Percentiles rank a stretch among this genome's conserved stretches.
Evolutionary conservation across 2,888 invertebrate species (phyloP).

Genomic region (Embidobia sp.): DNA sequence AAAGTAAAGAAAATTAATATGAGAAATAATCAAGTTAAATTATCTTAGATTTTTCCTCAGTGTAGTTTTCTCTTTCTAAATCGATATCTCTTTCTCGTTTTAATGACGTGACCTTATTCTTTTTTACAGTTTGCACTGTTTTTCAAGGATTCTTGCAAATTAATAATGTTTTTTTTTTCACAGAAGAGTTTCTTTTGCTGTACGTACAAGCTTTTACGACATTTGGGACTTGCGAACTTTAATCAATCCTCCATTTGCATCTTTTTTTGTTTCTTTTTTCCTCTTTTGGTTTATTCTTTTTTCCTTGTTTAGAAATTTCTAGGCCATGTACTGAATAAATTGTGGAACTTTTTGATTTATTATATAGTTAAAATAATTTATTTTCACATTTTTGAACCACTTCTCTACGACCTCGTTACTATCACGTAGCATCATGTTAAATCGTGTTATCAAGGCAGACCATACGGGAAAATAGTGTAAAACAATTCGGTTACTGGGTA

Average conservation of each 20-base stretch:
- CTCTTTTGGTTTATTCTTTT: neutral
- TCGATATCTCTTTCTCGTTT: constrained; percentile 2
- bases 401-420: constrained; percentile 36
- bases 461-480: neutral
- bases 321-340: constrained; percentile 19
- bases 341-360: constrained; percentile 22
- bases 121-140: no score
- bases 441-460: neutral
- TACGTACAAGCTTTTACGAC: no score
- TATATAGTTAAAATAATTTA: constrained; percentile 10
- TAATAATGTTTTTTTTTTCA: no score
- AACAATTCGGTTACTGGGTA: neutral
- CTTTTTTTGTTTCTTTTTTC: neutral
- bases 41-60: no score
- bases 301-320: neutral
- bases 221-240: no score
- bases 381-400: constrained; percentile 38
- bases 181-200: no score
- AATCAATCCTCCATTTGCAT: no score
- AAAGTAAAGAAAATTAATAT: no score
- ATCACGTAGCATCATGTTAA: constrained; percentile 9
- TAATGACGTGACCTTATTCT: neutral
- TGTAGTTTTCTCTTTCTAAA: neutral
- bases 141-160: no score
- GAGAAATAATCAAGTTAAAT: no score